Base-by-base conservation (phyloP, 2,888 invertebrate species). In the Glaucopsyche alexis region DNA sequence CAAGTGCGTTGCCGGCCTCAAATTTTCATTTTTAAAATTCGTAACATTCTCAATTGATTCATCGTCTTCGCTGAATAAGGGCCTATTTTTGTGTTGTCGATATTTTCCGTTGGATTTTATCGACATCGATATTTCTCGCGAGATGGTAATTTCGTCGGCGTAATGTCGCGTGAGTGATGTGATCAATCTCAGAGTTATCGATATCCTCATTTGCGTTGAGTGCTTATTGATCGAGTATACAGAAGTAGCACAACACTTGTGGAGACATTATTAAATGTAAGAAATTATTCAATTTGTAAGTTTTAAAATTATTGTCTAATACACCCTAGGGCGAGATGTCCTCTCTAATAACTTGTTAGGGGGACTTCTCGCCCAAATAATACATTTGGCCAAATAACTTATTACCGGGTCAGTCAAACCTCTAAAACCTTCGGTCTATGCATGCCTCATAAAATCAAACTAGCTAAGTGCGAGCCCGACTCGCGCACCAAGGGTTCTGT, bases 81-180 rank as follows among this genome's bases (percentile, higher is more conserved):
- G 13, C 29, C 29, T 29, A 19, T 16, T 55, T 1, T 19, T 16
- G 55, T 55, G 55, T 13, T 55, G 55, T 13, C 6, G 29, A 9
- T 47, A 47, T 13, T 11, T 47, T 13, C 47, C 47, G 47, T 13
- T 29, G 7, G 60, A 29, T 29, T 7, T 29, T 60, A 60, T 60
- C 60, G 60, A 2, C 13, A 29, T 29, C 11, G 29, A 60, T 60
- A 29, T 29, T 29, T 29, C 60, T 60, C 29, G 14, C 29, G 60
- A 29, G 60, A 60, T 60, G 60, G 60, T 60, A 60, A 60, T 60
- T 38, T 19, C 13, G 60, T 6, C 60, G 60, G 60, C 7, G 60
- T 60, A 60, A 60, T 60, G 60, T 60, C 60, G 60, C 60, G 60
- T 60, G 29, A 60, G 60, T 60, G 60, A 60, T 29, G 60, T 60